phyloP scores from a whole-genome alignment of 1,140 invertebrate species.

The Trichonephila clavata region DNA sequence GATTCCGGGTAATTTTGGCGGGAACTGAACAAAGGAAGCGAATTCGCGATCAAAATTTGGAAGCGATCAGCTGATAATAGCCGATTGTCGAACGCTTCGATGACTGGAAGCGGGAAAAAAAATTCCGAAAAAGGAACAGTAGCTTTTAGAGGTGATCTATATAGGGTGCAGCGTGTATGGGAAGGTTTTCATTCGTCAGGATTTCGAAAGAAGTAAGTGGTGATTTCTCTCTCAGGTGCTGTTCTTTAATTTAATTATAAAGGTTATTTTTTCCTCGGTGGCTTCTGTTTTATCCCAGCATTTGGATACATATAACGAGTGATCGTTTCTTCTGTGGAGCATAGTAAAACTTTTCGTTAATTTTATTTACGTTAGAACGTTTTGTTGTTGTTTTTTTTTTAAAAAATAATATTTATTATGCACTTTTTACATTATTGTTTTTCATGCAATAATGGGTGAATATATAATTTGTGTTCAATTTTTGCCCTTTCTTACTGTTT shows the following conservation, averaged over 20 bases:
- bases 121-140: slow-evolving; percentile 1
- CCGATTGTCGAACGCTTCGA: slow-evolving; percentile 10
- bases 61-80: slow-evolving; percentile 34
- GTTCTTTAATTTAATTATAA: background rate
- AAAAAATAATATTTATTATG: no score
- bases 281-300: background rate
- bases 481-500: no score
- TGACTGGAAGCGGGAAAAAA: slow-evolving; percentile 16
- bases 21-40: background rate
- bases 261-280: background rate
- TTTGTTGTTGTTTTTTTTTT: no score
- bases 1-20: background rate
- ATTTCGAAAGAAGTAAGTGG: background rate
- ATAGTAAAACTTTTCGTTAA: background rate
- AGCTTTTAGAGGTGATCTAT: slow-evolving; percentile 4
- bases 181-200: background rate
- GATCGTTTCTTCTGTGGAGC: no score
- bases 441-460: no score
- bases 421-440: no score
- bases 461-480: no score
- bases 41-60: background rate
- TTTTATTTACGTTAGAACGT: background rate
- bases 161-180: background rate
- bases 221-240: background rate
- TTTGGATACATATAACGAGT: background rate